phyloP scores from a whole-genome alignment of 1,140 invertebrate genomes.

The Mercenaria mercenaria region DNA sequence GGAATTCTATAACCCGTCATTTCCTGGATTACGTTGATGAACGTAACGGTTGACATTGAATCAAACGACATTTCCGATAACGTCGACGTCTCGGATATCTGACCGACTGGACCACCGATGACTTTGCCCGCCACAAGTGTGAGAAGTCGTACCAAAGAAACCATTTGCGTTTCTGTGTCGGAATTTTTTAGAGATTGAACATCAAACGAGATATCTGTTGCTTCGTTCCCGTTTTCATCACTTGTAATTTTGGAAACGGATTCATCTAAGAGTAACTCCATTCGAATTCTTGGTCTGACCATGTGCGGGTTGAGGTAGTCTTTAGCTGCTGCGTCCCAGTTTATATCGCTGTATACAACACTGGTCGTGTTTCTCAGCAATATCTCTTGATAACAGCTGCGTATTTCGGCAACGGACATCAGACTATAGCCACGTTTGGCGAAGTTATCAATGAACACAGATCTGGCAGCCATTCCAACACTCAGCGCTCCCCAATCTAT shows the following conservation, averaged over 20 bases:
- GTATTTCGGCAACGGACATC: constrained; percentile 22
- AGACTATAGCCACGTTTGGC: background rate
- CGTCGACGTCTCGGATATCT: background rate
- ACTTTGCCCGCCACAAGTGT: background rate
- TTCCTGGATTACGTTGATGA: constrained; percentile 20
- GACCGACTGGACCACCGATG: background rate
- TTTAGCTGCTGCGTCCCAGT: constrained; percentile 32
- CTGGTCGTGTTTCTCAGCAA: background rate
- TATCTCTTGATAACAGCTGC: constrained; percentile 17
- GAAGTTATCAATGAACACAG: constrained; percentile 4
- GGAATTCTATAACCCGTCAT: background rate
- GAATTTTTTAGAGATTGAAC: background rate
- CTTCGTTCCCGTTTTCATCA: background rate
- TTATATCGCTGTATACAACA: constrained; percentile 11
- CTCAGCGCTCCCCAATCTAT: constrained; percentile 69
- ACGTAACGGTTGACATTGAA: constrained; percentile 14
- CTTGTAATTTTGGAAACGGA: background rate
- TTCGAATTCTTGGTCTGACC: background rate
- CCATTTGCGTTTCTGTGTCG: background rate
- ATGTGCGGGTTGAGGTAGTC: background rate
- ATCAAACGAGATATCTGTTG: constrained; percentile 8
- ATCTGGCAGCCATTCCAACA: constrained; percentile 43
- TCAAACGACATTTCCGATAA: constrained; percentile 5
- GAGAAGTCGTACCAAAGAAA: background rate
- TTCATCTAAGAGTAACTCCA: background rate